Conservation (phyloP, 1,140 invertebrate species). For the Protaetia brevitarsis region DNA sequence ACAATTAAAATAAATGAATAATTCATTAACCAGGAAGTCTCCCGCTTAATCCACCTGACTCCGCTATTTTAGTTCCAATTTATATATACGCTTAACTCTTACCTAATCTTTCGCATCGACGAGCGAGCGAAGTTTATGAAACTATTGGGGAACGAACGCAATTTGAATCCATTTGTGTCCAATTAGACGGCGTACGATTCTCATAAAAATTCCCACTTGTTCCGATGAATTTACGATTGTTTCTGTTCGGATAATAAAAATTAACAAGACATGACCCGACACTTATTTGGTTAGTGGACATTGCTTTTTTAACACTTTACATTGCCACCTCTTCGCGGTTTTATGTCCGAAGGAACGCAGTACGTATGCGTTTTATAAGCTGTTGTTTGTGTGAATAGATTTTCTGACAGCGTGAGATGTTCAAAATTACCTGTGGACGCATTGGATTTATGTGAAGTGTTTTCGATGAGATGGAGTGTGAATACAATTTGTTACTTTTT, state of each 20-base stretch:
- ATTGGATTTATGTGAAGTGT: neutral
- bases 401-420: constrained; percentile 14
- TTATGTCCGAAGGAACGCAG: neutral
- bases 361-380: neutral
- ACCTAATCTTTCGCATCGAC: neutral
- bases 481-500: constrained; percentile 3
- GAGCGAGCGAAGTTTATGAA: neutral
- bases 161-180: constrained; percentile 17
- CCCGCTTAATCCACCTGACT: constrained; percentile 1
- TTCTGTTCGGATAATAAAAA: constrained; percentile 15
- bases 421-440: constrained; percentile 5
- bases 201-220: constrained; percentile 14
- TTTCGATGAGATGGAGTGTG: neutral
- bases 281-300: constrained; percentile 12
- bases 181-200: neutral
- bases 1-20: constrained; percentile 19
- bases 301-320: constrained; percentile 15
- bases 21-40: constrained; percentile 18
- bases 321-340: neutral
- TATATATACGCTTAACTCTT: neutral
- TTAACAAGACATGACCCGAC: constrained; percentile 9
- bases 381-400: neutral
- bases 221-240: too few species aligned
- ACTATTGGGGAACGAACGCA: neutral
- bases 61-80: constrained; percentile 7